Base-by-base conservation (phyloP, 1,140 invertebrate genomes). In the Euschistus heros region DNA sequence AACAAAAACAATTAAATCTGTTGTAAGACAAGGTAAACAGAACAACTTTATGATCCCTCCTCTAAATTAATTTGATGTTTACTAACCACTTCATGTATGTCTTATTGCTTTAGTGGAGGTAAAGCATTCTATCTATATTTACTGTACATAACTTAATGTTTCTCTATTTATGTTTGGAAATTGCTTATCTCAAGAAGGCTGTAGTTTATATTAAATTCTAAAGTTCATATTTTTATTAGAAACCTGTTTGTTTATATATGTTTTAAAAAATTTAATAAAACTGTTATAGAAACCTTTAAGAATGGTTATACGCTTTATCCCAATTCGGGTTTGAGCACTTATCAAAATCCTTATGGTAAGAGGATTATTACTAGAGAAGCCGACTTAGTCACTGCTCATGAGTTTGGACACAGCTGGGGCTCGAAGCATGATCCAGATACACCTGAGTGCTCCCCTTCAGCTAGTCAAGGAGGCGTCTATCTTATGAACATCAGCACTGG, bases 341-440 rank as follows among this genome's bases (percentile, higher is more conserved):
- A 90, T 55, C 82, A 90, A 59, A 97, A 97, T 78, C 92, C 94
- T 77, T 94, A 94, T 77, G 92, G 92, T 2, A 89, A 95, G 75
- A 80, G 91, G 68, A 91, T 98, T 1, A 94, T 97, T 59, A 96
- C 93, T 0, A 80, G 92, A 63, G 93, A 97, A 78, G 94, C 94
- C 2, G 92, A 96, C 78, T 79, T 98, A 66, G 94, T 98, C 18
- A 97, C 94, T 22, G 93, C 94, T 63, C 94, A 97, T 76, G 94
- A 94, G 78, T 92, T 92, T 81, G 95, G 95, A 37, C 94, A 98
- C 73, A 98, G 97, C 76, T 97, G 94, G 94, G 94, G 94, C n/a
- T 94, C 92, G 10, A 94, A 97, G 75, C 94, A 97, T 77, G 94
- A 95, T 80, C 92, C 94, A 20, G 92, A 96, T 75, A 89, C 92